Evolutionary conservation across 2,113 vertebrate species (phyloP), one percentile per base, ranked within the genome.

Genomic region (Aplodontia rufa): DNA sequence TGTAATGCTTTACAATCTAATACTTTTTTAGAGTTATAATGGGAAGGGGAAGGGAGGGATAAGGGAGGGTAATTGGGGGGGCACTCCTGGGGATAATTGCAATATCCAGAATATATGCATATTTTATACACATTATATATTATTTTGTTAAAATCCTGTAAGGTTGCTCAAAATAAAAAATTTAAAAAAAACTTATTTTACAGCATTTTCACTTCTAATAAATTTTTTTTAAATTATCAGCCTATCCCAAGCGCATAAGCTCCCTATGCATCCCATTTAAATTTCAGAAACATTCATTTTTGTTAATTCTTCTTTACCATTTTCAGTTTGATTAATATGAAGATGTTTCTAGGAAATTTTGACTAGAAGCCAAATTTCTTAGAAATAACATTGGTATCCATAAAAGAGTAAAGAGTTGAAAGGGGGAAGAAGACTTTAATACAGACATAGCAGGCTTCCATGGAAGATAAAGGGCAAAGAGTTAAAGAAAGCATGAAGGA

Each of bases 361-460:
- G 69, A 93, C 13, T 26, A 6, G 58, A 55, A 86, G 72, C 49
- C 42, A 89, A n/a, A 64, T 71, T 32, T 92, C 74, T 75, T 93
- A 42, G 55, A 91, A 93, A 71, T 76, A 86, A 71, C 91, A 93
- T 51, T 96, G 55, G 37, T 87, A 94, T 94, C 49, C 66, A 87
- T 62, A 93, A 93, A 93, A 28, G 88, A 82, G 81, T 75, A 90
- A 80, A 93, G 79, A 76, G 28, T 53, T 90, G 53, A 81, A 72
- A 82, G 69, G 19, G 53, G 72, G 17, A 94, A 74, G 45, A 94
- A 51, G 20, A 22, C 13, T 55, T 16, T 78, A 71, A 51, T 76
- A 71, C 84, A 90, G 82, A 86, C 19, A 58, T 7, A 85, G 62
- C 45, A 55, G 12, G 12, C 11, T 88, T 94, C 94, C 35, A 37